Evolutionary conservation across 1,140 invertebrate species (phyloP).

Genomic region (Papilio aristodemus): DNA sequence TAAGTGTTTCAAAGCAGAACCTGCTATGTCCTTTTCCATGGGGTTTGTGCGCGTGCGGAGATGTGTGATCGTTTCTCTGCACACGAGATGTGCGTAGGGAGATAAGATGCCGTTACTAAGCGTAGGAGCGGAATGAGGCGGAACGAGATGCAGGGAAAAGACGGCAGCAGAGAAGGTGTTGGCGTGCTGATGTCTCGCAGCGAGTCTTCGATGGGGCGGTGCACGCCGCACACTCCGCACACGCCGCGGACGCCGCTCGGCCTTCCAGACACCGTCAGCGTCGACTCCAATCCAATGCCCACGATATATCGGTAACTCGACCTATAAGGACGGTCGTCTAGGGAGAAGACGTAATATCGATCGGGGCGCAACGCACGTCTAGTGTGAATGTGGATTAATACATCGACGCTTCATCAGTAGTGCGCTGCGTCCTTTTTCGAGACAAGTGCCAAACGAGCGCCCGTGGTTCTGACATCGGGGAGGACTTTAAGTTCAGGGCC

Average conservation of each 20-base stretch:
- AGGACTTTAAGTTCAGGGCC: background rate
- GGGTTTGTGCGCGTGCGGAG: constrained; percentile 52
- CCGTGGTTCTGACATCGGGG: background rate
- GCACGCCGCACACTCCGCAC: constrained; percentile 63
- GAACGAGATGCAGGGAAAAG: constrained; percentile 70
- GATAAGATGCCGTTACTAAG: constrained; percentile 71
- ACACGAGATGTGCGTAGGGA: constrained; percentile 70
- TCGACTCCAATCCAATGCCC: constrained; percentile 88
- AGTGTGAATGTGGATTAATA: constrained; percentile 31
- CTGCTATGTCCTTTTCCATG: constrained; percentile 56
- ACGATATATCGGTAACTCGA: constrained; percentile 89
- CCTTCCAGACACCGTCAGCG: constrained; percentile 86
- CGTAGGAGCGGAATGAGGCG: constrained; percentile 70
- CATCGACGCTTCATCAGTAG: constrained; percentile 38
- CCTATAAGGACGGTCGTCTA: constrained; percentile 40
- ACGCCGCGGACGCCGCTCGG: constrained; percentile 72
- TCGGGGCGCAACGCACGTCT: constrained; percentile 39
- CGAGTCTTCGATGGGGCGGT: constrained; percentile 74
- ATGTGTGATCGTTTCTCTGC: constrained; percentile 66
- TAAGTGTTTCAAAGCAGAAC: constrained; percentile 60
- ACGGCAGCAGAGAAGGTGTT: constrained; percentile 60
- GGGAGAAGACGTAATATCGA: constrained; percentile 56
- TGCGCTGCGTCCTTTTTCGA: constrained; percentile 30
- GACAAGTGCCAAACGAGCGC: constrained; percentile 1
- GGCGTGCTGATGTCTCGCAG: constrained; percentile 68